Evolutionary conservation across 2,888 invertebrate species (phyloP).

Genomic region (Octodonta nipae): DNA sequence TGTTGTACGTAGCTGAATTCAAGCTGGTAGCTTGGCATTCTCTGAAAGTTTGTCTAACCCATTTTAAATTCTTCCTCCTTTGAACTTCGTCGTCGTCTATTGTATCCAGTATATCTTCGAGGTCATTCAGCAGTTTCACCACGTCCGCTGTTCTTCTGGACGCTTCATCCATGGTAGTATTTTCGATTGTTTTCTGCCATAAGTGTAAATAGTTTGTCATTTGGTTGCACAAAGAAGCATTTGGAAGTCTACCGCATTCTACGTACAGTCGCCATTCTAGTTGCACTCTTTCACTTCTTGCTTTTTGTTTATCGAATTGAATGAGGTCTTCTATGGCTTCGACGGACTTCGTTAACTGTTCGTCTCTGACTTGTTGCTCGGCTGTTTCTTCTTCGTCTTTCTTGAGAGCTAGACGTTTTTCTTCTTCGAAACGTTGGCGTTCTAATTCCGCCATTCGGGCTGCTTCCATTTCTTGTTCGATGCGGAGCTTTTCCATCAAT

Average conservation of each 20-base stretch:
- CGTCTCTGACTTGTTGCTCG: constrained; percentile 24
- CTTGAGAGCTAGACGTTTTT: constrained; percentile 23
- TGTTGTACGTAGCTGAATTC: constrained; percentile 37
- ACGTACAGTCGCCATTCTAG: constrained; percentile 38
- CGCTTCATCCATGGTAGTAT: constrained; percentile 33
- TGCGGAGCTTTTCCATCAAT: constrained; percentile 16
- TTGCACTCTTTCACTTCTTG: constrained; percentile 12
- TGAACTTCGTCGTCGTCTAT: constrained; percentile 16
- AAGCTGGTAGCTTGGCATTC: constrained; percentile 35
- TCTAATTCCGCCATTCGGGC: constrained; percentile 16
- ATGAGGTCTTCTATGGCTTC: constrained; percentile 10
- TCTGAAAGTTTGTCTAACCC: constrained; percentile 30
- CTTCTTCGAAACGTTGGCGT: constrained; percentile 21
- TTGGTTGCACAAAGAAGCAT: constrained; percentile 36
- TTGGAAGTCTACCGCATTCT: constrained; percentile 42
- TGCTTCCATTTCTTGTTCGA: constrained; percentile 19
- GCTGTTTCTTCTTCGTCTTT: constrained; percentile 28
- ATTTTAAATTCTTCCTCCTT: constrained; percentile 23
- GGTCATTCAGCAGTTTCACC: constrained; percentile 18
- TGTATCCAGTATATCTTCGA: constrained; percentile 26
- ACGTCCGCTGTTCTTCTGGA: constrained; percentile 35
- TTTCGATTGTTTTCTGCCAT: constrained; percentile 36
- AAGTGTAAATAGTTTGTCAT: constrained; percentile 43
- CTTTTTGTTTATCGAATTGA: constrained; percentile 10
- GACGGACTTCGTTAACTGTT: constrained; percentile 21